A percentile compares a stretch with the other conserved stretches of the same genome.
phyloP scores from a whole-genome alignment of 2,797 vertebrate species.

The Kryptolebias ocellatus region DNA sequence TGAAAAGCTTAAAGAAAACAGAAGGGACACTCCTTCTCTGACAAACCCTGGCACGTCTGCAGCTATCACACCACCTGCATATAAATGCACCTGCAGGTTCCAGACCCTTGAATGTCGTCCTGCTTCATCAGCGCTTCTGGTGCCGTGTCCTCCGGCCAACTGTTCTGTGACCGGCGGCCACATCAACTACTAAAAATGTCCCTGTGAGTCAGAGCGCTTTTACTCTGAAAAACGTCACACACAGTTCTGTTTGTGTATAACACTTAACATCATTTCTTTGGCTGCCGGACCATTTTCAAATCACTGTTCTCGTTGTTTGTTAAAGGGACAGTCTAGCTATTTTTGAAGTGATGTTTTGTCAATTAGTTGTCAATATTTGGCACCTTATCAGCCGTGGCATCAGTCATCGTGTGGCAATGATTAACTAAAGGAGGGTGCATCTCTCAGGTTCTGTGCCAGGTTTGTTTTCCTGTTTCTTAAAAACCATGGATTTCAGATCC shows the following conservation, averaged over 20 bases:
- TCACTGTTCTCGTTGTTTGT: too few species aligned
- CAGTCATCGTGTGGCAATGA: not conserved
- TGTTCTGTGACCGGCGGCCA: conserved; percentile 23
- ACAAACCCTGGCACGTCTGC: conserved; percentile 57
- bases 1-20: conserved; percentile 17
- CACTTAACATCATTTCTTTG: not conserved
- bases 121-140: conserved; percentile 24
- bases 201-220: not conserved
- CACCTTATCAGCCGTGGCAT: not conserved
- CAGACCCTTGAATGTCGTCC: conserved; percentile 29
- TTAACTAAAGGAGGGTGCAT: not conserved
- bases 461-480: not conserved
- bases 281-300: too few species aligned
- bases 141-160: conserved; percentile 31
- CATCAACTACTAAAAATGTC: not conserved
- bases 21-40: conserved; percentile 34
- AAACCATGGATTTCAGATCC: not conserved
- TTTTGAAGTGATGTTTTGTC: too few species aligned
- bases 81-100: conserved; percentile 68
- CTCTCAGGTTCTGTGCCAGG: not conserved
- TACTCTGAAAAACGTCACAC: not conserved
- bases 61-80: conserved; percentile 69
- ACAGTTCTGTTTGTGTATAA: not conserved
- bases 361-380: too few species aligned
- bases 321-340: too few species aligned